phyloP scores from a whole-genome alignment of 2,888 invertebrate genomes.

The Sialis lutaria region DNA sequence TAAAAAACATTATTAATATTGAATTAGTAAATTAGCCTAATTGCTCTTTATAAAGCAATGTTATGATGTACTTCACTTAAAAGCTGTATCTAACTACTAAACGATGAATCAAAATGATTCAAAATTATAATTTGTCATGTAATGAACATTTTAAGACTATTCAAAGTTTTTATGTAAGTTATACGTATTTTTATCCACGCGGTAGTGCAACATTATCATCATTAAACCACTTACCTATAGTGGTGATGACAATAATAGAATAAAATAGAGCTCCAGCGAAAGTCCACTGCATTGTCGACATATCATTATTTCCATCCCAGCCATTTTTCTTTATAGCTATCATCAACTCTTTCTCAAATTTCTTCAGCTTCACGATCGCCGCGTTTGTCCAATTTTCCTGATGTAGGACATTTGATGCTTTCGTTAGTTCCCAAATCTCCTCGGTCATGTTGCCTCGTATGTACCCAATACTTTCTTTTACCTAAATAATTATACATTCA shows the following conservation, averaged over 20 bases:
- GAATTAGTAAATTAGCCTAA: no score
- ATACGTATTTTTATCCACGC: no score
- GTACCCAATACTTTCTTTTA: conserved; percentile 55
- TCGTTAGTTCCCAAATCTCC: conserved; percentile 60
- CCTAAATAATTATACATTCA: conserved; percentile 31
- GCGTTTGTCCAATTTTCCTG: conserved; percentile 65
- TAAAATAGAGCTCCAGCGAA: conserved; percentile 82
- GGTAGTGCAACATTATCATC: no score
- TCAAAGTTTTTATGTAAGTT: no score
- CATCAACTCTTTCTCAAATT: conserved; percentile 54
- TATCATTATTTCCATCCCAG: conserved; percentile 62
- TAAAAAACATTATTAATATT: no score
- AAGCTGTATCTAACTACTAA: no score
- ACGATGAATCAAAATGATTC: no score
- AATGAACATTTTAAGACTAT: no score
- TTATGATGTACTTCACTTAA: no score
- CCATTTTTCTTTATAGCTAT: conserved; percentile 75
- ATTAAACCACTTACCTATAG: conserved; percentile 55
- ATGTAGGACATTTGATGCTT: conserved; percentile 40
- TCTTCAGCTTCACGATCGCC: conserved; percentile 36
- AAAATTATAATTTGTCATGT: no score
- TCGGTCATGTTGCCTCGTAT: conserved; percentile 61
- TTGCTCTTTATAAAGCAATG: no score
- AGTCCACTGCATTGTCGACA: conserved; percentile 53
- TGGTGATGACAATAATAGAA: conserved; percentile 91